Base-by-base conservation (phyloP, 2,113 vertebrate genomes). In the Melanotaenia duboulayi region DNA sequence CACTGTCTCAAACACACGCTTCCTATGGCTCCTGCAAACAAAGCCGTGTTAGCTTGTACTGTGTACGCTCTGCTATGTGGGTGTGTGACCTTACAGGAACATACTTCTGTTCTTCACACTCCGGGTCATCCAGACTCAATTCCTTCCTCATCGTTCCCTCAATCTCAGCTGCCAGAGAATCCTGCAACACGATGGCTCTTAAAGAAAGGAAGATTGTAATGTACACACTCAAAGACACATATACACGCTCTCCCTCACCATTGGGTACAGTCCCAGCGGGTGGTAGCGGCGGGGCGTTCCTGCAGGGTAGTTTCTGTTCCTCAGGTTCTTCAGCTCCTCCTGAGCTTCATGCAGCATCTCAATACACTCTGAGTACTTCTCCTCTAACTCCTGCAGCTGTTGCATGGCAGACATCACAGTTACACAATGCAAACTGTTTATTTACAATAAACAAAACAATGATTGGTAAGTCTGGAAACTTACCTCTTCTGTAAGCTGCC, bases 321-420 rank as follows among this genome's bases (percentile, higher is more conserved):
- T 90, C 54, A 99, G 94, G 92, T 98, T 96, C 92, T 98, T 99
- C 82, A 99, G 93, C 87, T 99, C 98, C 86, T 98, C 96, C 86
- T 99, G 98, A 0, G 97, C 97, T 85, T 99, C 98, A 1, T 98
- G 97, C 60, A 99, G 96, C 96, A 99, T 99, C 91, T 99, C 98
- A 61, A 99, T 97, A 71, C 98, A 99, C 92, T 99, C 97, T 0
- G 91, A 93, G 7, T 99, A 99, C 83, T 99, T 99, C 90, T 97
- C 96, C 74, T 96, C 97, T 91, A 99, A 87, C 88, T 99, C 97
- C 20, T 95, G 95, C 50, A 99, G 92, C 98, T 99, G 85, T 67
- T 42, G 70, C 0, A 25, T 19, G 0, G 0, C 0, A n/a, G 11
- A 63, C 24, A 25, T 42, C 11, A 3, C 22, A 60, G 19, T 60